Percentiles rank a stretch among this genome's conserved stretches.
These are phyloP conservation scores for Pediacus dermestoides DNA, from an alignment of 2,888 invertebrate genomes.

Conservation along the genomic window DNA sequence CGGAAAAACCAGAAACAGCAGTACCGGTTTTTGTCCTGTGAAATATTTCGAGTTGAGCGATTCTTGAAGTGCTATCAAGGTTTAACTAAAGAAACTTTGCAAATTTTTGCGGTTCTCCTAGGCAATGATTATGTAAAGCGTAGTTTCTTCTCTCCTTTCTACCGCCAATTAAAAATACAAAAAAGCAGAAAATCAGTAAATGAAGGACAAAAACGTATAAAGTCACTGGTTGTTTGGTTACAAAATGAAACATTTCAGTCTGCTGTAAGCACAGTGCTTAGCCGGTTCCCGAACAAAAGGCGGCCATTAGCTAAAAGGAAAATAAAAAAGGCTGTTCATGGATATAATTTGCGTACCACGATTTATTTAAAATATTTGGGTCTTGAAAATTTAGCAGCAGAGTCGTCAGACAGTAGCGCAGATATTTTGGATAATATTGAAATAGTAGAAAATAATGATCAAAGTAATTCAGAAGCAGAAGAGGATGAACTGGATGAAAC, in stretches of 20 bases:
- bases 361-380: conserved; percentile 59
- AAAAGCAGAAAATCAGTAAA: conserved; percentile 54
- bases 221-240: conserved; percentile 72
- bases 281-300: conserved; percentile 56
- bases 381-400: conserved; percentile 16
- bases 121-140: conserved; percentile 86
- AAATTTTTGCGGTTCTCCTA: conserved; percentile 75
- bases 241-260: conserved; percentile 65
- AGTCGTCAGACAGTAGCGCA: conserved; percentile 7
- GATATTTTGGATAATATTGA: conserved; percentile 9
- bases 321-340: conserved; percentile 61
- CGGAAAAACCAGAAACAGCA: conserved; percentile 23
- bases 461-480: conserved; percentile 27
- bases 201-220: conserved; percentile 66
- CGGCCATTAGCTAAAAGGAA: conserved; percentile 55
- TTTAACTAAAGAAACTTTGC: conserved; percentile 59
- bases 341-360: conserved; percentile 60
- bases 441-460: conserved; percentile 4
- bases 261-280: conserved; percentile 65
- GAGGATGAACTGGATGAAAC: conserved; percentile 20
- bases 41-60: conserved; percentile 68
- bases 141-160: conserved; percentile 67
- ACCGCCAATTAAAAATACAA: conserved; percentile 59
- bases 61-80: conserved; percentile 65
- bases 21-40: conserved; percentile 58